phyloP scores from a whole-genome alignment of 2,113 vertebrate genomes.

The Cynocephalus volans region DNA sequence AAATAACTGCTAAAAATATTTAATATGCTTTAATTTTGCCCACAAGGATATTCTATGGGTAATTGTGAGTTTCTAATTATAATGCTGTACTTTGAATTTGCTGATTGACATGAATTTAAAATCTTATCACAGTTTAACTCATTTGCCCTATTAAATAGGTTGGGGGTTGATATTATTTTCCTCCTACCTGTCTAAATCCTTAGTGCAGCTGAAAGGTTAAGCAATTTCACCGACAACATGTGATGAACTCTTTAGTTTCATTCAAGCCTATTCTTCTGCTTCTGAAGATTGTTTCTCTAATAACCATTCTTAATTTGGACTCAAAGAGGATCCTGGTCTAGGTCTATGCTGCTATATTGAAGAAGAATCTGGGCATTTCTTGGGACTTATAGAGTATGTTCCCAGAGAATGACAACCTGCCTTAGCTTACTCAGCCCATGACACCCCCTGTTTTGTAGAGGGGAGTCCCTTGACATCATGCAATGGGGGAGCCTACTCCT shows the following conservation, averaged over 20 bases:
- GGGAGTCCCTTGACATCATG: neutral
- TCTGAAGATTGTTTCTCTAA: neutral
- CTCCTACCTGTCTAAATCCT: slow-evolving; percentile 75
- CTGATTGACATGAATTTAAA: slow-evolving; percentile 81
- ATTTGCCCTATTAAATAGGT: slow-evolving; percentile 75
- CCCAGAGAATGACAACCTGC: neutral
- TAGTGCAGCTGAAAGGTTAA: slow-evolving; percentile 68
- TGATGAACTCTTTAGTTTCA: slow-evolving; percentile 61
- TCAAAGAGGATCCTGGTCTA: neutral
- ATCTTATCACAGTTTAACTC: slow-evolving; percentile 75
- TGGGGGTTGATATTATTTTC: slow-evolving; percentile 72
- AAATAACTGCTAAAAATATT: slow-evolving; percentile 70
- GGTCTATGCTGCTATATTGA: neutral
- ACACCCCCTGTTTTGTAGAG: neutral
- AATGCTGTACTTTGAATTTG: slow-evolving; percentile 69
- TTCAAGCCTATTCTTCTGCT: slow-evolving; percentile 59
- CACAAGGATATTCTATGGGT: slow-evolving; percentile 73
- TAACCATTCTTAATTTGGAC: neutral
- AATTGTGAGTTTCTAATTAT: slow-evolving; percentile 77
- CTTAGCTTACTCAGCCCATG: neutral
- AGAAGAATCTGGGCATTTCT: neutral
- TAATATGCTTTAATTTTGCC: slow-evolving; percentile 70
- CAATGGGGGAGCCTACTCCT: neutral
- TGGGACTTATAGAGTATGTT: neutral
- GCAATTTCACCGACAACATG: slow-evolving; percentile 53